Evolutionary conservation across 2,888 invertebrate species (phyloP).

Genomic region (Metopia argyrocephala): DNA sequence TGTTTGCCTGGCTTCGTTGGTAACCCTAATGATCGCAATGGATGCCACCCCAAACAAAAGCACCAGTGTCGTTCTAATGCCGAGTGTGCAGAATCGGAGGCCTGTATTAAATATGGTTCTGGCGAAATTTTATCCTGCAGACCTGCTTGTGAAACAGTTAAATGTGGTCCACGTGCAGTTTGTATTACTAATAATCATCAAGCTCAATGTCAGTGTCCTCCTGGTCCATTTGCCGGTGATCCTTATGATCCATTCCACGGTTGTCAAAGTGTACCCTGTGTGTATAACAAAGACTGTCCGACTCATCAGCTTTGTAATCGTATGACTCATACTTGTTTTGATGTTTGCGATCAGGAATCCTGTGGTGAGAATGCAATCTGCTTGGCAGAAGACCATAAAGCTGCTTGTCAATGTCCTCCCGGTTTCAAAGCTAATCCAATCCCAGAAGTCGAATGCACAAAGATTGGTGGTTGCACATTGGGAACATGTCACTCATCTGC

Average conservation of each 20-base stretch:
- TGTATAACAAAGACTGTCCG: conserved; percentile 91
- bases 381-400: conserved; percentile 89
- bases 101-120: conserved; percentile 83
- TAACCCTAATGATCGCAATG: conserved; percentile 92
- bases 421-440: conserved; percentile 89
- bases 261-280: conserved; percentile 89
- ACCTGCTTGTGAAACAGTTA: conserved; percentile 87
- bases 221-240: conserved; percentile 91
- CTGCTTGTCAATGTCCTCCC: conserved; percentile 91
- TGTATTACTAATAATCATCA: conserved; percentile 94
- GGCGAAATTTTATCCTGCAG: conserved; percentile 84
- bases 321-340: conserved; percentile 88
- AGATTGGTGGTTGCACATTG: conserved; percentile 85
- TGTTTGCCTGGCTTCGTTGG: conserved; percentile 91
- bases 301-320: conserved; percentile 89
- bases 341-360: conserved; percentile 88
- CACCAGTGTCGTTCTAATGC: conserved; percentile 89
- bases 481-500: conserved; percentile 91
- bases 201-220: conserved; percentile 93
- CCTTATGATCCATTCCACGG: conserved; percentile 87
- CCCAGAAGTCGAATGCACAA: conserved; percentile 89
- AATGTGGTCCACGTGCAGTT: conserved; percentile 91
- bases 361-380: conserved; percentile 94
- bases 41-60: conserved; percentile 86
- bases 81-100: conserved; percentile 90